Base-by-base conservation (phyloP, 2,797 vertebrate species). In the Sebastes diaconus region DNA sequence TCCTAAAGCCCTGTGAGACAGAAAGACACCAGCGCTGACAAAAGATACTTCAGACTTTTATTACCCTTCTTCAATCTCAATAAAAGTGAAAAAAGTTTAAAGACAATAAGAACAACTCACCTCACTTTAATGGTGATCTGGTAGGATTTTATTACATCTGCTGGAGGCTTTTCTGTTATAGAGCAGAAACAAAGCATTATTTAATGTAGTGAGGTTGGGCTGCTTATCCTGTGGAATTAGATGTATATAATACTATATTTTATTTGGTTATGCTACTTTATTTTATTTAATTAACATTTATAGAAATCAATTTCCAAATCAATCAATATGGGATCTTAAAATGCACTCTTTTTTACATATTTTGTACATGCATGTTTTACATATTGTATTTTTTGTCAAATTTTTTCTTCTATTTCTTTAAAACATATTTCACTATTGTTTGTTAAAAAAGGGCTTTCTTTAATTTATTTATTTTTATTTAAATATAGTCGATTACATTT, bases 51-150 rank as follows among this genome's bases (percentile, higher is more conserved):
- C 2, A 55, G 20, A 10, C 14, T 50, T 57, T 29, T 8, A 5
- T 30, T 50, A 8, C 3, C 8, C 32, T 54, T 29, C 24, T 32
- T 22, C 1, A 6, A 5, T 8, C 60, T 25, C 4, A 46, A 34
- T 24, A 8, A 18, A 46, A 11, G 25, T 32, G 18, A 11, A 36
- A 55, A 14, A 32, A 14, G n/a, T 5, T 22, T 20, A 0, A 14
- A 64, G 11, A 32, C 22, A 29, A 25, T 22, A 55, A n/a, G 11
- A 70, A 4, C 1, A 14, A 22, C 87, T 85, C 55, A 96, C 96
- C 90, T 95, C 30, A 95, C 90, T 54, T 67, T 92, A 81, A 96
- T 93, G 84, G 83, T 91, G 18, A 96, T 84, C 79, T 88, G 89
- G 78, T 91, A 95, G 16, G 87, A 91, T 60, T 95, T 95, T 24